Percentiles rank a stretch among this genome's conserved stretches.
phyloP scores from a whole-genome alignment of 2,113 vertebrate species.

The Marcusenius ussheri region DNA sequence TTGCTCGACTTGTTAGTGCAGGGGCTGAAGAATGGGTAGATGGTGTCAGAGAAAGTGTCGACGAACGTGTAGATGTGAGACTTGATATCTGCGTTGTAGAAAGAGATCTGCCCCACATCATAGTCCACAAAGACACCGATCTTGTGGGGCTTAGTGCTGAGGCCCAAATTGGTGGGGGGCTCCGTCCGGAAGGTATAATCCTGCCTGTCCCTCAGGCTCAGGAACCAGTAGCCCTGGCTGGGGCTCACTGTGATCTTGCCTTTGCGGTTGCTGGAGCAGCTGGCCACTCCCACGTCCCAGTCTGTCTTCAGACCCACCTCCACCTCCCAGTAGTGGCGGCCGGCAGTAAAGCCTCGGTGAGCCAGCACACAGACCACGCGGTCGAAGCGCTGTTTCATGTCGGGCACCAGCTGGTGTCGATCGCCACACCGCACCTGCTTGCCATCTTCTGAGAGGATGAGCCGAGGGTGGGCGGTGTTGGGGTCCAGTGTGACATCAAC shows the following conservation, averaged over 20 bases:
- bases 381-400: constrained; percentile 53
- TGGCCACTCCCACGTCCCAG: constrained; percentile 62
- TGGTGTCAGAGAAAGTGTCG: constrained; percentile 50
- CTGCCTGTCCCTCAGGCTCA: constrained; percentile 51
- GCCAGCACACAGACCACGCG: constrained; percentile 60
- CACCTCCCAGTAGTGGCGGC: constrained; percentile 60
- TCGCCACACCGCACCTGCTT: constrained; percentile 54
- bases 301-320: constrained; percentile 60
- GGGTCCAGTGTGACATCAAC: constrained; percentile 55
- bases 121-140: constrained; percentile 52
- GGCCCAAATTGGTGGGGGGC: constrained; percentile 34
- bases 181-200: constrained; percentile 50
- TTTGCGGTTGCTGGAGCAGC: constrained; percentile 48
- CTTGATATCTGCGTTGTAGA: constrained; percentile 48
- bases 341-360: constrained; percentile 50
- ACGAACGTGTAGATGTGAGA: constrained; percentile 47
- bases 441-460: constrained; percentile 53
- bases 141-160: constrained; percentile 34
- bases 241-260: constrained; percentile 59
- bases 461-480: constrained; percentile 55
- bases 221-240: constrained; percentile 60
- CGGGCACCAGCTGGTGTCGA: constrained; percentile 32
- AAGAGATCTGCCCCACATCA: constrained; percentile 54
- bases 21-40: constrained; percentile 69
- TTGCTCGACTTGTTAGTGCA: constrained; percentile 53